phyloP scores from a whole-genome alignment of 2,797 vertebrate genomes.

The Otolemur crassicaudatus region DNA sequence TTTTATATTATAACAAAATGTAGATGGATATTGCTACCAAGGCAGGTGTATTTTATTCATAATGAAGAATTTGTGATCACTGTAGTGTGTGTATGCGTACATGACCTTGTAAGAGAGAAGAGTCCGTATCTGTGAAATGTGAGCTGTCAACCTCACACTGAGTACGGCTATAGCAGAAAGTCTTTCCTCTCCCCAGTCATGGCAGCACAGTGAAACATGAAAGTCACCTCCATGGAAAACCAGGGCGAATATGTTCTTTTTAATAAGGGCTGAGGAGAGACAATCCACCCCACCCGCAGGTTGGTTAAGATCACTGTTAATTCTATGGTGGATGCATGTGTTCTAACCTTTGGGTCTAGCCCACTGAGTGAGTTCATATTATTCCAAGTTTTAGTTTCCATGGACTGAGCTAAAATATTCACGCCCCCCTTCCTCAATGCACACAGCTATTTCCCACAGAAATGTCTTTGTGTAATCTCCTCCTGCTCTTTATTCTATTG shows the following conservation, averaged over 20 bases:
- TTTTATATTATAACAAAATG: background rate
- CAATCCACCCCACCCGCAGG: fast-evolving
- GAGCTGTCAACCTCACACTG: background rate
- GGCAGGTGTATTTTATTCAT: background rate
- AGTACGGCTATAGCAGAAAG: background rate
- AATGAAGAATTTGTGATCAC: background rate
- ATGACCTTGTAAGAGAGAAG: background rate
- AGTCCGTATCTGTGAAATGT: background rate
- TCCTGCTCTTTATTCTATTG: background rate
- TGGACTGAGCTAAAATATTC: background rate
- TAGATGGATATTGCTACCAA: background rate
- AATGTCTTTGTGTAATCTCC: background rate
- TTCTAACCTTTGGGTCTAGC: background rate
- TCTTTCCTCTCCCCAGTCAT: background rate
- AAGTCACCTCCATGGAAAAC: background rate
- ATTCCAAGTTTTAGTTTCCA: background rate
- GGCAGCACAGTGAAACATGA: background rate
- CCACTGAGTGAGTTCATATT: no score
- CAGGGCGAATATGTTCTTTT: background rate
- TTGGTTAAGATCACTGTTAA: background rate
- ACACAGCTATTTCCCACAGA: background rate
- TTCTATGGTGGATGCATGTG: background rate
- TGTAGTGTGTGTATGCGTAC: fast-evolving
- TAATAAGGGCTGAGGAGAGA: background rate
- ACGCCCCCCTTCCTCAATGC: fast-evolving